Evolutionary conservation across 2,888 invertebrate genomes (phyloP), one percentile per base, ranked within the genome.

Genomic region (Microchrysa polita): DNA sequence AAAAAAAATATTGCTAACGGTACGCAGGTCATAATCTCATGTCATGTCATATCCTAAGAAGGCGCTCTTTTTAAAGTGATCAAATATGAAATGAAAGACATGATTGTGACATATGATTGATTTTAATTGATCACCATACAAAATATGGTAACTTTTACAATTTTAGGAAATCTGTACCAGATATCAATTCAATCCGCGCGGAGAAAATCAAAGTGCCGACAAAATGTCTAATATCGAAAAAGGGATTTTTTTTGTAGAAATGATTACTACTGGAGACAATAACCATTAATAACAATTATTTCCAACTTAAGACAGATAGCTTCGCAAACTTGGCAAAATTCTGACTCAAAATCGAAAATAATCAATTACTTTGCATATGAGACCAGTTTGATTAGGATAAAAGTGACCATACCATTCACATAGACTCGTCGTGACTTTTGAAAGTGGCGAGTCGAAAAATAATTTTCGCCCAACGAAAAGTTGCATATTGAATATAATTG

Each of bases 81-180:
- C 42, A 12, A 42, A 7, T 7, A 12, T 9, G 42, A 10, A n/a
- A 48, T n/a, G 14, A 48, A 48, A 5, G 48, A n/a, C 12, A 4
- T 61, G 61, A 40, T n/a, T n/a, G 27, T 34, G 61, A 40, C 61
- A 40, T n/a, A n/a, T 61, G 61, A 61, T 22, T 65, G 48, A 65
- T 22, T 48, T 65, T 65, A 48, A 65, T 65, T 65, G 65, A 48
- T 65, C 23, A 65, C 65, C 65, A n/a, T n/a, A n/a, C n/a, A 1
- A 42, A 65, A 44, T 65, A n/a, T 14, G 20, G 48, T n/a, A 22
- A 65, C 20, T 44, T 65, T 44, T 14, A 44, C 20, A 18, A 48
- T 22, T 48, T 40, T 9, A 16, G 34, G 27, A 61, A 34, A 34
- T 34, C 14, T 16, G 61, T 18, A 10, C 55, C 5, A 10, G 5